Conservation (phyloP, 2,797 vertebrate genomes). For the Darevskia nairensis region DNA sequence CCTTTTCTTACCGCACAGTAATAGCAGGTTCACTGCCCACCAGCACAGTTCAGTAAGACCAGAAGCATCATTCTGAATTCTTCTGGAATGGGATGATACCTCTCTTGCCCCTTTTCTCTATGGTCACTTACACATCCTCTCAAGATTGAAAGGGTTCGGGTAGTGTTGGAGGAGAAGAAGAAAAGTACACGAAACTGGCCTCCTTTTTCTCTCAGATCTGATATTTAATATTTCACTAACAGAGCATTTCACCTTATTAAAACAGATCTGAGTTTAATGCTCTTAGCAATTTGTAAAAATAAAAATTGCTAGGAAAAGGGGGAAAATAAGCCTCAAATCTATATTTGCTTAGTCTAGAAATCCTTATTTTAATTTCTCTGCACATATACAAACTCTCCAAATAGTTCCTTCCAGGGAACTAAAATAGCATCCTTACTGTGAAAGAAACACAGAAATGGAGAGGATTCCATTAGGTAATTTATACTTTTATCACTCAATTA, state of each 20-base stretch:
- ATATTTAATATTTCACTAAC: background rate
- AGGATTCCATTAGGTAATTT: slow-evolving; percentile 51
- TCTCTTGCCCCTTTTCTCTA: too few species aligned
- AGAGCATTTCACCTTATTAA: slow-evolving; percentile 41
- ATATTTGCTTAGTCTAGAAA: slow-evolving; percentile 7
- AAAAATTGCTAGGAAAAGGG: background rate
- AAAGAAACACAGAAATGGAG: slow-evolving; percentile 54
- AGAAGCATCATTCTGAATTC: background rate
- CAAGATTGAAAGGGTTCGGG: background rate
- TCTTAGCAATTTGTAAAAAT: background rate
- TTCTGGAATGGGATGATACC: too few species aligned
- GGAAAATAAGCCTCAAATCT: slow-evolving; percentile 25
- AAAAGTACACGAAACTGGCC: background rate
- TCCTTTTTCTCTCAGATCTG: background rate
- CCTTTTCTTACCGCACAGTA: background rate
- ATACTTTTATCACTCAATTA: too few species aligned
- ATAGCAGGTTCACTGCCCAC: background rate
- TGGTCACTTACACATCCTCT: background rate
- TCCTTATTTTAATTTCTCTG: slow-evolving; percentile 34
- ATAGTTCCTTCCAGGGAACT: slow-evolving; percentile 1
- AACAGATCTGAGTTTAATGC: slow-evolving; percentile 22
- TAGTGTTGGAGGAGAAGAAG: background rate
- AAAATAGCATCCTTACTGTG: slow-evolving; percentile 39
- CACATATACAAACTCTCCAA: slow-evolving; percentile 12
- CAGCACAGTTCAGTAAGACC: background rate